These are phyloP conservation scores for Andrena haemorrhoa DNA, from an alignment of 2,888 invertebrate genomes.

Conservation along the genomic window DNA sequence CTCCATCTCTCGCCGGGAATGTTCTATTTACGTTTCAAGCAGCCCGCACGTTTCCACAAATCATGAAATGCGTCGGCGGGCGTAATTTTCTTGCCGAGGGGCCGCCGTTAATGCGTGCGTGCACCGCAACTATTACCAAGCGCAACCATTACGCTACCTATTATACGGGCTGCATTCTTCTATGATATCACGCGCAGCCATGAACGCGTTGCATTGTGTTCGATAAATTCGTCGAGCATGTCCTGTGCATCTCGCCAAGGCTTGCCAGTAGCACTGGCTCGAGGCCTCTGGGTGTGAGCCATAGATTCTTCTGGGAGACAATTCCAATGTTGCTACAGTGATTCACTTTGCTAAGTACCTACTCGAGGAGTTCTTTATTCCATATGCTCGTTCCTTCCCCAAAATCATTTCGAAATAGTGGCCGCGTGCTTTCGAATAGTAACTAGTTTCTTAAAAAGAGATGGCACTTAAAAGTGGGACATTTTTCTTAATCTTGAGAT, in stretches of 20 bases:
- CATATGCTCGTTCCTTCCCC: no score
- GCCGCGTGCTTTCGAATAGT: no score
- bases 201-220: neutral
- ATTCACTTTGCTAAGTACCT: no score
- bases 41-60: conserved; percentile 48
- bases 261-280: neutral
- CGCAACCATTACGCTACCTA: neutral
- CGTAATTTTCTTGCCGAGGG: conserved; percentile 38
- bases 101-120: conserved; percentile 28
- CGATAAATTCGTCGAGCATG: conserved; percentile 11
- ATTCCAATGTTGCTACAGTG: no score
- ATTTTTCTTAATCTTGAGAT: no score
- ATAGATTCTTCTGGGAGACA: no score
- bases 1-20: conserved; percentile 30
- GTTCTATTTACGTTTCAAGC: conserved; percentile 50
- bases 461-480: no score
- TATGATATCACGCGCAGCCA: conserved; percentile 10
- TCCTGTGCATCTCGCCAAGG: neutral
- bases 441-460: no score
- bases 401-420: no score
- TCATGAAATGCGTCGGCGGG: conserved; percentile 41
- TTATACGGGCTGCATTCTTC: conserved; percentile 11
- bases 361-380: no score
- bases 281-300: neutral
- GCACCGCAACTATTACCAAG: conserved; percentile 28